Evolutionary conservation across 2,888 invertebrate genomes (phyloP), one percentile per base, ranked within the genome.

Genomic region (Temnothorax rugatulus): DNA sequence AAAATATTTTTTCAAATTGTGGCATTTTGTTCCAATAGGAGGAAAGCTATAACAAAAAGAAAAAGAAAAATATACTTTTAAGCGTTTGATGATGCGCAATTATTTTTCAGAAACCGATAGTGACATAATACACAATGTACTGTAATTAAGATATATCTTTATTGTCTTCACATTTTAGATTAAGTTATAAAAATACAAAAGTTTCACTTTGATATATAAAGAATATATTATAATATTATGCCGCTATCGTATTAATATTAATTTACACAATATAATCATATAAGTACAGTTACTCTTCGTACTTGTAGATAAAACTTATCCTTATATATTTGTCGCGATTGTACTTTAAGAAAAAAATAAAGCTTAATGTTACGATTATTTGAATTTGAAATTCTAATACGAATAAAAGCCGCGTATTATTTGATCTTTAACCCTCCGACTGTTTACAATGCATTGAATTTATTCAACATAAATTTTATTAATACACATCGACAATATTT

Each of bases 151-250:
- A 61, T n/a, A 73, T 41, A 47, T 88, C 47, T 90, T 92, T 91
- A 88, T 91, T 63, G 77, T 82, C 84, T 85, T 79, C 84, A 87
- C 64, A 82, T 82, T 74, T 87, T 89, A 86, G 54, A 87, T 83
- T 85, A 86, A 85, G 89, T 59, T 91, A 88, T 73, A 90, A 90
- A 91, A 90, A 86, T 88, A 91, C 82, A 88, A 87, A 85, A 83
- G 66, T 77, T 88, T 85, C 74, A 34, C 15, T 73, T 82, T 81
- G 74, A 87, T 87, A 82, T 86, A 89, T 88, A 88, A 88, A 75
- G 83, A 91, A 92, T 92, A 93, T 92, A 91, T 92, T 92, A 91
- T 88, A 79, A 29, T 66, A 63, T 86, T 54, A 38, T 82, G 29
- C n/a, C 29, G 18, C 64, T 76, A 59, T 73, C 73, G 41, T 76